Base-by-base conservation (phyloP, 2,113 vertebrate genomes). In the Aspiorhynchus laticeps region DNA sequence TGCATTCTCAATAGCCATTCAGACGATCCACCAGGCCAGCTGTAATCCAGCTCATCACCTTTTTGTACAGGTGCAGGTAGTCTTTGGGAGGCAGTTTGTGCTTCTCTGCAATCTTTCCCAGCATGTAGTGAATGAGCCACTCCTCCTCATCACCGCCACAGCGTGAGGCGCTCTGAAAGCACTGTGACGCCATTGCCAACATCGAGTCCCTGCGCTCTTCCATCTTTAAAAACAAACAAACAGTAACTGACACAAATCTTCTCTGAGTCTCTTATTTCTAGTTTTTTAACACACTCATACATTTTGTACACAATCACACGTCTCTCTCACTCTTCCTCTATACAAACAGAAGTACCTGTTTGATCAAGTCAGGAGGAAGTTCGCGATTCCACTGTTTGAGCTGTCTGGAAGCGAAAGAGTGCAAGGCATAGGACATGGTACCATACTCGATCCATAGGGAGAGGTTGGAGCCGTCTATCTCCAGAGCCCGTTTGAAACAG, bases 61-160 rank as follows among this genome's bases (percentile, higher is more conserved):
- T 97, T 87, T 97, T 96, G 93, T 98, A 99, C 84, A 99, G 96
- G 79, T 94, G 93, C 89, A 99, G 93, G 91, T 97, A 99, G 31
- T 97, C 94, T 1, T 93, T 90, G 0, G 97, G 96, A 0, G 96
- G 90, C 79, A 96, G 93, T 69, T 95, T 97, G 90, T 96, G 97
- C 90, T 99, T 99, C 94, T 99, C 98, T 0, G 97, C 96, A 10
- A 99, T 98, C 94, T 99, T 99, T n/a, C 96, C 98, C 90, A 99
- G 94, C 98, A 99, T 99, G 94, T 99, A 99, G 89, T 99, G 97
- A 87, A 99, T 98, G 26, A 99, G 97, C 98, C 98, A 99, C 92
- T 99, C 98, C 89, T 99, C 98, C 89, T 99, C 98, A 0, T 98
- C 98, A 0, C 97, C 97, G 0, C 98, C 97, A 12, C 98, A 99